Evolutionary conservation across 1,140 invertebrate genomes (phyloP), one percentile per base, ranked within the genome.

Genomic region (Archivesica marissinica): DNA sequence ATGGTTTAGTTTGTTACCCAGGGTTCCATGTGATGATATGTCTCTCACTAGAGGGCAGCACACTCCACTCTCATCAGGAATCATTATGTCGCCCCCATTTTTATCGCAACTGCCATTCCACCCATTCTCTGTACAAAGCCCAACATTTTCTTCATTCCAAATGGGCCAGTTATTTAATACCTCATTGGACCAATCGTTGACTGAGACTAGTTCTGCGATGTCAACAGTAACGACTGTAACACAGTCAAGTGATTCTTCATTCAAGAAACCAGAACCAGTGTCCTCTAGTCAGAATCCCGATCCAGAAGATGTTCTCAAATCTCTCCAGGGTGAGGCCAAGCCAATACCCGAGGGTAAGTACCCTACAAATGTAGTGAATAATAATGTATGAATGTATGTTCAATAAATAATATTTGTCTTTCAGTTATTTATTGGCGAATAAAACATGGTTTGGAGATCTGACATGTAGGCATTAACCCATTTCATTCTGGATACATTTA

Each of bases 1-100:
- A 33, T 96, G 95, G 95, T 96, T 96, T 88, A 96, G 95, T 89
- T 94, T 96, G 74, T 90, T 96, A 61, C 95, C 95, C 23, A 94
- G 95, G 87, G 95, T 95, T 79, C 94, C 95, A 11, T 96, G 96
- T 94, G 95, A 96, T 90, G 95, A 95, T 9, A 88, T 92, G 33
- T 93, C 94, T 28, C 64, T 94, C 39, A 93, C 92, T 7, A 89
- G 84, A 88, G 80, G 76, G 41, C 85, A 81, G 59, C 81, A 88
- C 41, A 38, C 70, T n/a, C 44, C 85, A 4, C 50, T 89, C 6
- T 77, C 86, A 41, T 87, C 75, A 81, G 86, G 56, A 75, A 77
- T 85, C 23, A 23, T 85, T 23, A 20, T 70, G 41, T 88, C 88
- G 13, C 54, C 87, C 44, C 87, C 88, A 54, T n/a, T 95, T 95